Conservation (phyloP, 2,113 vertebrate genomes). For the Philantomba maxwellii region DNA sequence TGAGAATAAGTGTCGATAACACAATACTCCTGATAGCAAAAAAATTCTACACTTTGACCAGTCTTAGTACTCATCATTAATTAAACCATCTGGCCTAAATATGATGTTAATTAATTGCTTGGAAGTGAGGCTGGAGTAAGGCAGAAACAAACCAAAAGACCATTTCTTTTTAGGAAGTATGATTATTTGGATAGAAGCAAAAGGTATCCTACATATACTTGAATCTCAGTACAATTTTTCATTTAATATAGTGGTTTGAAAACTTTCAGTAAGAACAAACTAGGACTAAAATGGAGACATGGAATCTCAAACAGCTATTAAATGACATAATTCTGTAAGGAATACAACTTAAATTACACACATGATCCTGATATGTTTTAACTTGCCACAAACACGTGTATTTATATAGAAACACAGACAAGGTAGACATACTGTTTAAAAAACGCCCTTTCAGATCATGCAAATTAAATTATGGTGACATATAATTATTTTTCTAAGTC, state of each 20-base stretch:
- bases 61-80: neutral
- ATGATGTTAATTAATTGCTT: neutral
- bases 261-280: neutral
- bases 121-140: neutral
- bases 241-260: neutral
- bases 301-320: neutral
- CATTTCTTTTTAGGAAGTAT: neutral
- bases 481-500: neutral
- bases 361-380: neutral
- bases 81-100: neutral
- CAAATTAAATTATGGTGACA: neutral
- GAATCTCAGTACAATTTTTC: neutral
- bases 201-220: neutral
- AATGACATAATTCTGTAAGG: neutral
- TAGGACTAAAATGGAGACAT: neutral
- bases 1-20: neutral
- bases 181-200: neutral
- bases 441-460: neutral
- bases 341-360: neutral
- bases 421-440: neutral
- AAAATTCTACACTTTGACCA: neutral
- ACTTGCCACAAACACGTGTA: neutral
- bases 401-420: neutral
- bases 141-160: neutral
- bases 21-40: neutral